Conservation (phyloP, 2,797 vertebrate species). For the Halcyon chelicuti region DNA sequence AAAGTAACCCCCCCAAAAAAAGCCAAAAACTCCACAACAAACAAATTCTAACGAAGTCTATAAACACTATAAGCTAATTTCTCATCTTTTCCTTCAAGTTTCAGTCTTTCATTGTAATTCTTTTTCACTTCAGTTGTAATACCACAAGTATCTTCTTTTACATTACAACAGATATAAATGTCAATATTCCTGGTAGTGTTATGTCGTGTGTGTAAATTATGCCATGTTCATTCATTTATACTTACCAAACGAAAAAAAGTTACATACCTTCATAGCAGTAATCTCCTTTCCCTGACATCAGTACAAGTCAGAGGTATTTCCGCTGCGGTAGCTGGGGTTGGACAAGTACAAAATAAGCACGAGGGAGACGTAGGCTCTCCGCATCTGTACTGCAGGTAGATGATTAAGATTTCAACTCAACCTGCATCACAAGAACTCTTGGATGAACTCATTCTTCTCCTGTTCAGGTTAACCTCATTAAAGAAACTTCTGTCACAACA, state of each 20-base stretch:
- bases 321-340: not conserved
- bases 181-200: not conserved
- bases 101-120: not conserved
- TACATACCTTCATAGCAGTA: not conserved
- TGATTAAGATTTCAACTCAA: not conserved
- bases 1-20: no score
- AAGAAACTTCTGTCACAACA: conserved; percentile 70
- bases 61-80: not conserved
- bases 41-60: not conserved
- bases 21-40: not conserved
- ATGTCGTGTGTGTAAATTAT: rapidly evolving
- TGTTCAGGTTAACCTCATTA: conserved; percentile 83
- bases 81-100: not conserved
- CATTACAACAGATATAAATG: not conserved
- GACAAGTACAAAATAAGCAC: not conserved
- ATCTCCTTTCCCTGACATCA: not conserved
- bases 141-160: not conserved
- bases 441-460: not conserved
- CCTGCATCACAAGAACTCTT: not conserved
- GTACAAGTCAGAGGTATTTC: not conserved
- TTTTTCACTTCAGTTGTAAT: not conserved
- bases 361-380: not conserved
- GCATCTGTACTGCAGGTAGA: not conserved
- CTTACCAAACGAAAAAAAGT: not conserved
- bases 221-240: not conserved